Conservation (phyloP, 2,113 vertebrate species). For the Lycocorax pyrrhopterus region DNA sequence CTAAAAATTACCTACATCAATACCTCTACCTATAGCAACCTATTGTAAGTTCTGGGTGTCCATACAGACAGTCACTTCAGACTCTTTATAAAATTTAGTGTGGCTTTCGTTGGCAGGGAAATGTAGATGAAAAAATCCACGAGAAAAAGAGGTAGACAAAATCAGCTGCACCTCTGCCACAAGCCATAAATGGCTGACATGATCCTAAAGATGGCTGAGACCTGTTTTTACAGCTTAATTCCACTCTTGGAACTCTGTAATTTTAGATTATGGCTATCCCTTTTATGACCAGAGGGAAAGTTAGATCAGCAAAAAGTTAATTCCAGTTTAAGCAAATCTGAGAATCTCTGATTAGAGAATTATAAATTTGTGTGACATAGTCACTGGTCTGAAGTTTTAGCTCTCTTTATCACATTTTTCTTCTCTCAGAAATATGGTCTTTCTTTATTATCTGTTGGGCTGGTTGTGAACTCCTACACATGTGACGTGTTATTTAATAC, state of each 20-base stretch:
- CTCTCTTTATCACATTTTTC: background rate
- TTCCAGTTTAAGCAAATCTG: background rate
- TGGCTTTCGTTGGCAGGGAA: background rate
- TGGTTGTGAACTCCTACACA: background rate
- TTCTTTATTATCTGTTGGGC: background rate
- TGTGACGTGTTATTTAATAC: background rate
- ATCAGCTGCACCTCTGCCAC: background rate
- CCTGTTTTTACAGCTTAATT: background rate
- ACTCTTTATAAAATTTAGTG: background rate
- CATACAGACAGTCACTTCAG: background rate
- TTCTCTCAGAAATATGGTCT: background rate
- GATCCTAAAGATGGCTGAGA: background rate
- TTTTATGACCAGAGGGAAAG: background rate
- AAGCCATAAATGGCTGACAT: background rate
- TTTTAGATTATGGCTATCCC: background rate
- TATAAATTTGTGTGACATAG: background rate
- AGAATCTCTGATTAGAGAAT: background rate
- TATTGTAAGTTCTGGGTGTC: background rate
- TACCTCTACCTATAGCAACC: background rate
- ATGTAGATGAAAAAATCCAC: background rate
- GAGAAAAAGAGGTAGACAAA: background rate
- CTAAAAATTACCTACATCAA: rapidly evolving
- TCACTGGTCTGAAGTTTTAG: background rate
- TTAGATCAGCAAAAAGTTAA: background rate
- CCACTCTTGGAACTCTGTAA: background rate